Conservation (phyloP, 2,113 vertebrate genomes). For the Gallinago paraguaiae region DNA sequence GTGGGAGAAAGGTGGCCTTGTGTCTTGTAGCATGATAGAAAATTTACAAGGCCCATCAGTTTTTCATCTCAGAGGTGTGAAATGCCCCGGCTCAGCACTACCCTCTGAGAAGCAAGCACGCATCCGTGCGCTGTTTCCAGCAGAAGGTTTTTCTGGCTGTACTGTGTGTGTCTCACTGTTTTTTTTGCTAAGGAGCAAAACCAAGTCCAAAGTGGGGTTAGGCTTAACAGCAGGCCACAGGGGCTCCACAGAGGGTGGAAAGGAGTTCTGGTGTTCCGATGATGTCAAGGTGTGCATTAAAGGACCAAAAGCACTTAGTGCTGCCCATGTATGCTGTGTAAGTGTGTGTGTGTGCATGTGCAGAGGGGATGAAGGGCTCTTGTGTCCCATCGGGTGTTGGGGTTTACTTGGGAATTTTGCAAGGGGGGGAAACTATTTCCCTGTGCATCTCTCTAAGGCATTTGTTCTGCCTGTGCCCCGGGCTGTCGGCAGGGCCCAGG, state of each 20-base stretch:
- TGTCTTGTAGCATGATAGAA: background rate
- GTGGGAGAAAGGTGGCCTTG: background rate
- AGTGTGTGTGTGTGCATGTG: too few species aligned
- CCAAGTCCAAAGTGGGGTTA: background rate
- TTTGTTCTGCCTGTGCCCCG: background rate
- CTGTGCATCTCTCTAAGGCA: fast-evolving
- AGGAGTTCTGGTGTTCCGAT: fast-evolving
- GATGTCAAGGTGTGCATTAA: background rate
- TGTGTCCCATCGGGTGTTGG: fast-evolving
- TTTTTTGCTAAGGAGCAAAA: background rate
- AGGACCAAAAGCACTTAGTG: fast-evolving
- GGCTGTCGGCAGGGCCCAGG: background rate
- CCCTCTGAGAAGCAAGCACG: background rate
- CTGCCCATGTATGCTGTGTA: background rate
- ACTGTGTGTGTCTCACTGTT: fast-evolving
- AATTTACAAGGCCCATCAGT: background rate
- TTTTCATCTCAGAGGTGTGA: background rate
- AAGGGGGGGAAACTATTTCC: background rate
- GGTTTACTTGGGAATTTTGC: background rate
- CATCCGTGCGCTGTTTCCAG: fast-evolving
- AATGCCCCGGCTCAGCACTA: background rate
- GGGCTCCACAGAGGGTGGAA: background rate
- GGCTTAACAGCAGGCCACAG: background rate
- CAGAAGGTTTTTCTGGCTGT: background rate
- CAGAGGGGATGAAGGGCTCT: background rate